Evolutionary conservation across 2,113 vertebrate species (phyloP), one percentile per base, ranked within the genome.

Genomic region (Grallaria varia): DNA sequence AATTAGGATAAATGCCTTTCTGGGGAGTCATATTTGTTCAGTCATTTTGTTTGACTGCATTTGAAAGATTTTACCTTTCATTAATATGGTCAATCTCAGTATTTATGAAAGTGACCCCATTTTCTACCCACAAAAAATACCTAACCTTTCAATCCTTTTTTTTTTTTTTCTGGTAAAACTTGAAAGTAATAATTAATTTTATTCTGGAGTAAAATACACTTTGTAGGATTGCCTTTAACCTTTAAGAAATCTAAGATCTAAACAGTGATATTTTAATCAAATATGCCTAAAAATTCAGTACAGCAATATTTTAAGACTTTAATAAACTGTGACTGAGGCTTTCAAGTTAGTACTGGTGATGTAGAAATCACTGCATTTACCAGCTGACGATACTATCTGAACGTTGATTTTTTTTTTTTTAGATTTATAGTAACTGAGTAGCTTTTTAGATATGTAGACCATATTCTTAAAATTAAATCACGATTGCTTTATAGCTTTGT

Each of bases 1-100:
- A 76, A 90, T 87, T 79, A 85, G 44, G 64, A 91, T 74, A 84
- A 95, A 93, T 90, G 80, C 68, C 91, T 78, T 95, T 75, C 91
- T 89, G 49, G 89, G 84, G 74, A 95, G 66, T 92, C n/a, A 27
- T 77, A 87, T 82, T 63, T 87, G 33, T 74, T 68, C 52, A 33
- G 76, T 67, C 42, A 10, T 59, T 90, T 82, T 76, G 66, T 60
- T 39, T 82, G 49, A 83, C 58, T 79, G 33, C 62, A 40, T 68
- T 56, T 68, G 62, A 78, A 94, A 40, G 50, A 22, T 76, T 82
- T 87, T 82, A 35, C 74, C 39, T 87, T 94, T 82, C 69, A 62
- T 75, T 67, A 52, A 20, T 47, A 37, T 8, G 22, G 21, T 40
- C 15, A 21, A 14, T 49, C 37, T 82, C 53, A 64, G 2, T 62